These are phyloP conservation scores for Busseola fusca DNA, from an alignment of 2,888 invertebrate species.

Conservation along the genomic window DNA sequence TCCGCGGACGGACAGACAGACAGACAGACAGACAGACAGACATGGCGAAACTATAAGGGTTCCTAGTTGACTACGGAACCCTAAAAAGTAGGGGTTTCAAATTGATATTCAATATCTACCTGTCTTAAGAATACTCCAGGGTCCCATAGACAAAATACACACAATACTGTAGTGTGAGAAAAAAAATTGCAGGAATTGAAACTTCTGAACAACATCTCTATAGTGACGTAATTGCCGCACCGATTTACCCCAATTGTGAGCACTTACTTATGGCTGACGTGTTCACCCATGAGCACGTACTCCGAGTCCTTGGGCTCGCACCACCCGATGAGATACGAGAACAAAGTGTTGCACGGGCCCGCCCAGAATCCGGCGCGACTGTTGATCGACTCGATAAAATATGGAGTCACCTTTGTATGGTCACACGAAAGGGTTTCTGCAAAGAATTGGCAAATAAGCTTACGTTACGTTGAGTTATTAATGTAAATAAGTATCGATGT, in stretches of 20 bases:
- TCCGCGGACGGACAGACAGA: too few relatives aligned
- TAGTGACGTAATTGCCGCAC: slow-evolving; percentile 24
- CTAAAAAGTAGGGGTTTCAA: not conserved
- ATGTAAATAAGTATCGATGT: not conserved
- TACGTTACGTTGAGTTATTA: too few relatives aligned
- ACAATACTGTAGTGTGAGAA: not conserved
- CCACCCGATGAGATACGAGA: slow-evolving; percentile 95
- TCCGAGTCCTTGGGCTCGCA: slow-evolving; percentile 94
- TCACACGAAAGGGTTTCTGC: slow-evolving; percentile 96
- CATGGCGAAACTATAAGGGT: too few relatives aligned
- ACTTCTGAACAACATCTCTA: slow-evolving; percentile 28
- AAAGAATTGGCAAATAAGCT: slow-evolving; percentile 52
- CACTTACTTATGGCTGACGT: slow-evolving; percentile 92
- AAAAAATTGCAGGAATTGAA: not conserved
- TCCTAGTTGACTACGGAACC: too few relatives aligned
- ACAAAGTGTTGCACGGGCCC: slow-evolving; percentile 94
- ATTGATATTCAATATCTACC: not conserved
- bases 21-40: too few relatives aligned
- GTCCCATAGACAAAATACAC: too few relatives aligned
- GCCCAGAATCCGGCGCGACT: slow-evolving; percentile 95
- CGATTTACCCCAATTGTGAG: slow-evolving; percentile 36
- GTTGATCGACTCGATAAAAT: slow-evolving; percentile 96
- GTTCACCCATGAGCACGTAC: slow-evolving; percentile 96
- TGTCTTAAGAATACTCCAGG: not conserved
- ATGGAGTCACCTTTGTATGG: slow-evolving; percentile 96